A percentile compares a stretch with the other conserved stretches of the same genome.
These are phyloP conservation scores for Neodontobutis hainanensis DNA, from an alignment of 2,113 vertebrate genomes.

Conservation along the genomic window DNA sequence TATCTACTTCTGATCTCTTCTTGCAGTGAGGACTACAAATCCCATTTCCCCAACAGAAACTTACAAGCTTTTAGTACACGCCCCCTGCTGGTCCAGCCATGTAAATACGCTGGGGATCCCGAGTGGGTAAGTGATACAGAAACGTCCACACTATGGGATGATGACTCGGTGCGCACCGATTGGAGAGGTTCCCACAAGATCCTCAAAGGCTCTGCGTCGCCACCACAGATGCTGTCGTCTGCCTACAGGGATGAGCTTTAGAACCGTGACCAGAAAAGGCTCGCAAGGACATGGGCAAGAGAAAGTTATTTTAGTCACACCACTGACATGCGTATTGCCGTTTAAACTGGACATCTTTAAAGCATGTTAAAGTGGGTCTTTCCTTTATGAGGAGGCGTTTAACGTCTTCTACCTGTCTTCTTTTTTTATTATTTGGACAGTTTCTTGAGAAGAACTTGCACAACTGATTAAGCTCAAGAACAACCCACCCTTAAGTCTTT, in stretches of 20 bases:
- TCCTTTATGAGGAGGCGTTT: neutral
- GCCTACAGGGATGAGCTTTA: constrained; percentile 87
- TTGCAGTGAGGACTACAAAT: constrained; percentile 88
- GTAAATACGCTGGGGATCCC: constrained; percentile 89
- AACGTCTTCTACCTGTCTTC: too few relatives aligned
- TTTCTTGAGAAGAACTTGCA: constrained; percentile 29
- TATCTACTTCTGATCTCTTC: constrained; percentile 11
- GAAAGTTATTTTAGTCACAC: constrained; percentile 2
- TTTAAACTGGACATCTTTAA: constrained; percentile 17
- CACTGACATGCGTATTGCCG: constrained; percentile 12
- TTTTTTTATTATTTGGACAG: constrained; percentile 16
- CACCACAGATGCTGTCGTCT: constrained; percentile 68
- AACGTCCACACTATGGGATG: constrained; percentile 94
- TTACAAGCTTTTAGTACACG: constrained; percentile 85
- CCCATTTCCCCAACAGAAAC: constrained; percentile 86
- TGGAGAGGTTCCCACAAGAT: constrained; percentile 93
- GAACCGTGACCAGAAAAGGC: constrained; percentile 11
- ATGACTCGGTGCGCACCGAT: constrained; percentile 84
- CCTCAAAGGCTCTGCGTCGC: constrained; percentile 76
- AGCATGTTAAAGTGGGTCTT: neutral
- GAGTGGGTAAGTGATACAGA: constrained; percentile 96
- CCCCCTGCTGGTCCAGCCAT: constrained; percentile 90
- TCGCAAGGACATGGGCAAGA: constrained; percentile 23
- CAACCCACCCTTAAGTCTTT: neutral
- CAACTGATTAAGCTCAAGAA: constrained; percentile 14